Evolutionary conservation across 2,797 vertebrate genomes (phyloP).

Genomic region (Silurus lanzhouensis): DNA sequence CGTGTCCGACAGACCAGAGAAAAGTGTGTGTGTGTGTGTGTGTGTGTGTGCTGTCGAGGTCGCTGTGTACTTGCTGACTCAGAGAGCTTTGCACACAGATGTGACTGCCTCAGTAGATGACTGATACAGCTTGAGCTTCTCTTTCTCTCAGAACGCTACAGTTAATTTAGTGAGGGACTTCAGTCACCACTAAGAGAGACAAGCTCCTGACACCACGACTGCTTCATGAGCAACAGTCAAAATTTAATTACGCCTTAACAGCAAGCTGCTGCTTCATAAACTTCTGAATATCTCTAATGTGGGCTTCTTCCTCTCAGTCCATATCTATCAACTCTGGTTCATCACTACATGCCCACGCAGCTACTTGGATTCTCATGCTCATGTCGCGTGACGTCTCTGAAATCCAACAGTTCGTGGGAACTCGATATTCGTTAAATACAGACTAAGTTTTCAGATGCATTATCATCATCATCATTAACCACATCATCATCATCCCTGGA

Average conservation of each 20-base stretch:
- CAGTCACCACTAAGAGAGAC: conserved; percentile 41
- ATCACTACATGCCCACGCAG: neutral
- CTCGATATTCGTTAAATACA: neutral
- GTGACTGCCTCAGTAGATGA: conserved; percentile 52
- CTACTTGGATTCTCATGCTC: neutral
- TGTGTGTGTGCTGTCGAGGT: conserved; percentile 49
- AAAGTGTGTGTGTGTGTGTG: conserved; percentile 28
- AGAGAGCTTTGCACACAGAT: conserved; percentile 50
- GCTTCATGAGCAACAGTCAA: conserved; percentile 3
- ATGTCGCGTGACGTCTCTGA: neutral
- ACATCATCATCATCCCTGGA: neutral
- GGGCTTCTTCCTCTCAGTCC: neutral
- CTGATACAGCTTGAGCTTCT: conserved; percentile 53
- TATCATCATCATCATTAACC: neutral
- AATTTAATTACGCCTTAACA: neutral
- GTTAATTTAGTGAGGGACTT: conserved; percentile 46
- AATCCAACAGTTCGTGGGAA: neutral
- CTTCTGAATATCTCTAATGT: conserved; percentile 14
- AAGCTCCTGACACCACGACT: conserved; percentile 14
- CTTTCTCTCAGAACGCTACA: conserved; percentile 31
- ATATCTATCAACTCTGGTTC: neutral
- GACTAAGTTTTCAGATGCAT: neutral
- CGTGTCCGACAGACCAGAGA: no score
- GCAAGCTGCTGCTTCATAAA: conserved; percentile 18
- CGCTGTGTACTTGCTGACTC: conserved; percentile 55